Conservation (phyloP, 53 echinoderm and acorn worm species). For the Holothuria scabra region DNA sequence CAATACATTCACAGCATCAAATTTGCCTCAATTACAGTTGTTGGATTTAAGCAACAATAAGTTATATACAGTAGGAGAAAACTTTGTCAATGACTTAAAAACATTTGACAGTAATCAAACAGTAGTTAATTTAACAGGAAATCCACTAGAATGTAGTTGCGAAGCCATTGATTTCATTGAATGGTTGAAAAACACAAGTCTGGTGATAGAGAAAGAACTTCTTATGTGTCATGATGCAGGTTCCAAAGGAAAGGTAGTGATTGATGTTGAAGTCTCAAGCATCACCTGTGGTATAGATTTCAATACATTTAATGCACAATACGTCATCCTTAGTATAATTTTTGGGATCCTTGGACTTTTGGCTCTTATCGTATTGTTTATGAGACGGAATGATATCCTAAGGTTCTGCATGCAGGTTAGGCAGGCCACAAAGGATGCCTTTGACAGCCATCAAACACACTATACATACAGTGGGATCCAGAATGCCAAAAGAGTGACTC, state of each 20-base stretch:
- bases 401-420: conserved; percentile 66
- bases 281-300: no score
- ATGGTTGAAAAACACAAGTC: conserved; percentile 70
- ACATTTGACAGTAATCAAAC: conserved; percentile 46
- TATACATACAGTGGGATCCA: conserved; percentile 81
- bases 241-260: no score
- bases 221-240: conserved; percentile 43
- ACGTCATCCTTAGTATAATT: conserved; percentile 71
- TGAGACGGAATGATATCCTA: conserved; percentile 79
- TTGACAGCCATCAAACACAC: conserved; percentile 70
- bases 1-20: conserved; percentile 46
- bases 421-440: conserved; percentile 80
- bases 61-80: conserved; percentile 44
- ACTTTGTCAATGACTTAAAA: conserved; percentile 41
- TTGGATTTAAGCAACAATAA: conserved; percentile 77
- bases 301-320: no score
- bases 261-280: no score
- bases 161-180: conserved; percentile 48
- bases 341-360: conserved; percentile 77
- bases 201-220: conserved; percentile 47
- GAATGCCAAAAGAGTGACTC: conserved; percentile 75
- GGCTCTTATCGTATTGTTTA: conserved; percentile 75
- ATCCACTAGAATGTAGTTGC: conserved; percentile 81
- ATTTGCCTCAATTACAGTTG: conserved; percentile 58
- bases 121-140: conserved; percentile 61